These are phyloP conservation scores for Andrena camellia DNA, from an alignment of 2,888 invertebrate species.

Conservation along the genomic window DNA sequence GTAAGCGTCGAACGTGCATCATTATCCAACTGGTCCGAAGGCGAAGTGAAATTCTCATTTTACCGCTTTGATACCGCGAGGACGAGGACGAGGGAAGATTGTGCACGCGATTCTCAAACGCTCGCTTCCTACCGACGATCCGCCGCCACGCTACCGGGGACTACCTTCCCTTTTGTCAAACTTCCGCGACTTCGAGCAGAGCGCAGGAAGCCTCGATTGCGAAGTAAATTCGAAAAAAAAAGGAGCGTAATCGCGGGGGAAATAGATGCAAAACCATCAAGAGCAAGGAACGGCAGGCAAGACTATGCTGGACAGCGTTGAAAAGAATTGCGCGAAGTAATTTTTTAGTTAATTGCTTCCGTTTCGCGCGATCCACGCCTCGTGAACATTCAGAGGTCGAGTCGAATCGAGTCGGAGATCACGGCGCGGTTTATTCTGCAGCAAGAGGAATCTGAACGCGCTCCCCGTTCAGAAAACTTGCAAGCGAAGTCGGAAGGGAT, in stretches of 20 bases:
- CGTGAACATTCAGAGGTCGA: not conserved
- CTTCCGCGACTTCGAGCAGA: not conserved
- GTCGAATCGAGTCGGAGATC: no score
- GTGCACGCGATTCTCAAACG: not conserved
- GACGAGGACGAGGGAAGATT: constrained; percentile 15
- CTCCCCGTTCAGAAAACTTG: no score
- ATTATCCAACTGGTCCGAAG: constrained; percentile 17
- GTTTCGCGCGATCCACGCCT: not conserved
- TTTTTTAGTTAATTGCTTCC: constrained; percentile 15
- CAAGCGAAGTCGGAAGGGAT: no score
- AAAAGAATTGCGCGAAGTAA: not conserved
- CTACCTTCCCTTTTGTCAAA: not conserved
- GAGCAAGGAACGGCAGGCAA: not conserved
- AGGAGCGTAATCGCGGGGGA: not conserved
- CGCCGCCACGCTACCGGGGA: not conserved
- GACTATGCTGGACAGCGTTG: not conserved
- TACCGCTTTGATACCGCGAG: not conserved
- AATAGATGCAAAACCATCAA: not conserved
- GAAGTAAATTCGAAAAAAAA: not conserved
- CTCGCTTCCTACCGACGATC: not conserved
- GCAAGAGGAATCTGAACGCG: no score
- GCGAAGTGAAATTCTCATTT: constrained; percentile 34
- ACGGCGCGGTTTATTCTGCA: no score
- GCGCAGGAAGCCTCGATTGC: no score
- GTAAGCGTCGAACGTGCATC: constrained; percentile 50